Percentiles rank a stretch among this genome's conserved stretches.
These are phyloP conservation scores for Hippopotamyrus pictus DNA, from an alignment of 2,797 vertebrate genomes.

Conservation along the genomic window DNA sequence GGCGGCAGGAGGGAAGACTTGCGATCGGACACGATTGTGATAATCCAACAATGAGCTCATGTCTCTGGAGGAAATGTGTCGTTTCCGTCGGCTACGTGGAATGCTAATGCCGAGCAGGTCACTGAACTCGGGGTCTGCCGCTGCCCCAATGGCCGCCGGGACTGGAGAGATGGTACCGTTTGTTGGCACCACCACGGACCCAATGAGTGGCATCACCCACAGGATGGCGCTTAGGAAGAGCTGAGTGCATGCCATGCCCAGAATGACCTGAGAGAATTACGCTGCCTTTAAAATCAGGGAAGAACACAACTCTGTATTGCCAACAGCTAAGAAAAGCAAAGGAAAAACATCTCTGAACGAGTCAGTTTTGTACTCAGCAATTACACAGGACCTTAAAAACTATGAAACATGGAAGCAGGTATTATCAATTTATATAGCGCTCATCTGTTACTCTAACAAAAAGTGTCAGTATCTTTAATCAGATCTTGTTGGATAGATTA, in stretches of 20 bases:
- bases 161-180: slow-evolving; percentile 50
- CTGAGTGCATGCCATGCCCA: slow-evolving; percentile 43
- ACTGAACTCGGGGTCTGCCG: slow-evolving; percentile 24
- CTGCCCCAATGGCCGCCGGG: background rate
- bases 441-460: background rate
- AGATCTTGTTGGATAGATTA: background rate
- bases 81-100: slow-evolving; percentile 51
- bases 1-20: slow-evolving; percentile 73
- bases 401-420: background rate
- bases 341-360: background rate
- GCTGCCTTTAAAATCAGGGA: background rate
- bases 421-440: background rate
- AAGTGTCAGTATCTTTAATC: background rate
- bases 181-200: slow-evolving; percentile 42
- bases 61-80: slow-evolving; percentile 65
- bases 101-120: slow-evolving; percentile 24
- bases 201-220: slow-evolving; percentile 56
- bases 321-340: background rate
- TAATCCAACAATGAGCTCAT: slow-evolving; percentile 69
- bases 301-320: background rate
- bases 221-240: slow-evolving; percentile 63
- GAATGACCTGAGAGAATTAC: background rate
- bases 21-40: slow-evolving; percentile 77
- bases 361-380: background rate
- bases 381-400: background rate